A percentile compares a stretch with the other conserved stretches of the same genome.
phyloP scores from a whole-genome alignment of 2,797 vertebrate genomes.

The Sphenodon punctatus region DNA sequence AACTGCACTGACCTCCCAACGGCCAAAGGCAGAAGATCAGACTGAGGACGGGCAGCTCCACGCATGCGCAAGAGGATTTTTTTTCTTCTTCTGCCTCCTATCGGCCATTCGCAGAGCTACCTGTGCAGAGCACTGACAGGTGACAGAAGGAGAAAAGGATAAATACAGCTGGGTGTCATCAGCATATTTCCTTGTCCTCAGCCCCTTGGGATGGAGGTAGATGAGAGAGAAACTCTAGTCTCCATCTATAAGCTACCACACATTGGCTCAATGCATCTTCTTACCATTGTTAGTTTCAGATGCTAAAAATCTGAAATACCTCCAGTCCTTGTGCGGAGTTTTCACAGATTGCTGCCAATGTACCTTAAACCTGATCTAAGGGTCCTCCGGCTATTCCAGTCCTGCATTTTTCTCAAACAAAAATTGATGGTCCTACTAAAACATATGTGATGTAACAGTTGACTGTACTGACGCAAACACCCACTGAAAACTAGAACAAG shows the following conservation, averaged over 20 bases:
- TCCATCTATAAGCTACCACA: background rate
- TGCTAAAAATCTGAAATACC: no score
- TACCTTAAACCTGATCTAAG: background rate
- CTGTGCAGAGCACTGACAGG: no score
- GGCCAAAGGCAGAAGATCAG: no score
- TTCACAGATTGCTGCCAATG: background rate
- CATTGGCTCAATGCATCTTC: no score
- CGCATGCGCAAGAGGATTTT: no score
- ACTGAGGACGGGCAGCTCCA: no score
- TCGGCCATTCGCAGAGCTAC: no score
- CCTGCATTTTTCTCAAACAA: background rate
- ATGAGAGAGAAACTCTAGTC: slow-evolving; percentile 23
- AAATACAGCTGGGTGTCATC: no score
- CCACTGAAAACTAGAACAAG: slow-evolving; percentile 6
- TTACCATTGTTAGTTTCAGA: no score
- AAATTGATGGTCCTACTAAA: background rate
- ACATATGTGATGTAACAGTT: background rate
- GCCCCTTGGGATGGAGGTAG: slow-evolving; percentile 18
- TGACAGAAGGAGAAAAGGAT: no score
- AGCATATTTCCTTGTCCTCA: slow-evolving; percentile 46
- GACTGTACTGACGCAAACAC: slow-evolving; percentile 20
- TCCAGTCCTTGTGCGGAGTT: background rate
- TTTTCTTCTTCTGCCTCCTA: no score
- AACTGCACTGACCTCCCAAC: no score
- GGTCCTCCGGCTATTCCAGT: background rate